Conservation (phyloP, 2,797 vertebrate species). For the Okamejei kenojei region DNA sequence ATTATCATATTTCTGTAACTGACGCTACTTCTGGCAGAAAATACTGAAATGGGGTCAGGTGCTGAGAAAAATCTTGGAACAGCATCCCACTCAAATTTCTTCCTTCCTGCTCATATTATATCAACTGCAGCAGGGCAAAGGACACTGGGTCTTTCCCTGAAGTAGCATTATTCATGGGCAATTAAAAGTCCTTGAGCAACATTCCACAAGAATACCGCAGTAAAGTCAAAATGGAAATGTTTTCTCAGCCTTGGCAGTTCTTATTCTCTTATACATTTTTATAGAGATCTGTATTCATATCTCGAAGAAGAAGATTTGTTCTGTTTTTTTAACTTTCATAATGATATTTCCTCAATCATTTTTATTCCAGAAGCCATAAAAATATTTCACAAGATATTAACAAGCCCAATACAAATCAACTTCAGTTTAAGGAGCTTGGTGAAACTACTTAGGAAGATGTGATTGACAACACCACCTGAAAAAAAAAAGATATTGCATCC, state of each 20-base stretch:
- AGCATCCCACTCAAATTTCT: background rate
- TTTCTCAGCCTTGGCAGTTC: background rate
- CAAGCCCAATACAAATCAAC: background rate
- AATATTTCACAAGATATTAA: background rate
- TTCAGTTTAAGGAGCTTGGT: background rate
- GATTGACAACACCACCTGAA: background rate
- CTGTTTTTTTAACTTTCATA: background rate
- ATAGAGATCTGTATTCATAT: background rate
- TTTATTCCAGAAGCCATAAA: background rate
- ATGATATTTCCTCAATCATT: background rate
- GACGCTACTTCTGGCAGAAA: background rate
- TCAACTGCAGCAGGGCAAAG: background rate
- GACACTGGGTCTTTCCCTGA: background rate
- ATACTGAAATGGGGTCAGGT: background rate
- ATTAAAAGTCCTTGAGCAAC: background rate
- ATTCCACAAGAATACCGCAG: background rate
- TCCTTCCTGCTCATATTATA: background rate
- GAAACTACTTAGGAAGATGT: background rate
- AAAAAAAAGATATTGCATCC: background rate
- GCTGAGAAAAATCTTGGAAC: background rate
- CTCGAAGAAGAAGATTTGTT: background rate
- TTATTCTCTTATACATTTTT: background rate
- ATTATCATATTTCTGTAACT: background rate
- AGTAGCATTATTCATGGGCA: background rate
- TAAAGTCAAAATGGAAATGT: background rate